These are phyloP conservation scores for Globodera ellingtonae DNA, from an alignment of 1,140 invertebrate species.

Conservation along the genomic window DNA sequence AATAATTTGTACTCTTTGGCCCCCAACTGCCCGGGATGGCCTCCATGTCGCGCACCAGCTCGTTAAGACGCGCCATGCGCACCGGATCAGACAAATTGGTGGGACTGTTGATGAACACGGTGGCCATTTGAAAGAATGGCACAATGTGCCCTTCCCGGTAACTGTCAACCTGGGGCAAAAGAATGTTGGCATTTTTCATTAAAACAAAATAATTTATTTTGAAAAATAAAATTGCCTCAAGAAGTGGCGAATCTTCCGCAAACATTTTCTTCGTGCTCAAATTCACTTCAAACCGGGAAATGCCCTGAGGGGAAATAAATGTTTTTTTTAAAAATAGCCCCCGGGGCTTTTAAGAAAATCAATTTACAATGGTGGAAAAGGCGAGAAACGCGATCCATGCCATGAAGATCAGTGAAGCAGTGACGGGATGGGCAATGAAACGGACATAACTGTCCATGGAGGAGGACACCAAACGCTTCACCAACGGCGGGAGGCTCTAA, in stretches of 20 bases:
- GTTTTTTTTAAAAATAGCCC: background rate
- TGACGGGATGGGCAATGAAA: constrained; percentile 41
- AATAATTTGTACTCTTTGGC: constrained; percentile 60
- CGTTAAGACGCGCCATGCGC: constrained; percentile 47
- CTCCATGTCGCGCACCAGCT: constrained; percentile 62
- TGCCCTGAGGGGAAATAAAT: constrained; percentile 50
- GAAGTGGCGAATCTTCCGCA: constrained; percentile 58
- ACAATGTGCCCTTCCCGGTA: background rate
- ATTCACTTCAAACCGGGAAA: constrained; percentile 60
- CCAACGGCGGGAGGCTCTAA: background rate
- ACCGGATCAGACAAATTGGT: constrained; percentile 60
- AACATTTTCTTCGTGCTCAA: constrained; percentile 62
- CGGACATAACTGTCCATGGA: constrained; percentile 29
- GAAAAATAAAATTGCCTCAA: constrained; percentile 36
- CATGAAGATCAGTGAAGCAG: constrained; percentile 27
- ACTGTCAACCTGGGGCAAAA: background rate
- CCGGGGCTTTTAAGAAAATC: background rate
- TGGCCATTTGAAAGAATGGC: constrained; percentile 38
- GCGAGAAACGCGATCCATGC: constrained; percentile 43
- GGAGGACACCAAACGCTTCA: constrained; percentile 11
- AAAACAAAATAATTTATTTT: constrained; percentile 7
- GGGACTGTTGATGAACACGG: constrained; percentile 61
- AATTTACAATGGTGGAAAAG: constrained; percentile 42
- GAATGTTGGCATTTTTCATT: background rate
- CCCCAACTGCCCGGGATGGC: constrained; percentile 51